Base-by-base conservation (phyloP, 2,113 vertebrate genomes). In the Varanus salvator region DNA sequence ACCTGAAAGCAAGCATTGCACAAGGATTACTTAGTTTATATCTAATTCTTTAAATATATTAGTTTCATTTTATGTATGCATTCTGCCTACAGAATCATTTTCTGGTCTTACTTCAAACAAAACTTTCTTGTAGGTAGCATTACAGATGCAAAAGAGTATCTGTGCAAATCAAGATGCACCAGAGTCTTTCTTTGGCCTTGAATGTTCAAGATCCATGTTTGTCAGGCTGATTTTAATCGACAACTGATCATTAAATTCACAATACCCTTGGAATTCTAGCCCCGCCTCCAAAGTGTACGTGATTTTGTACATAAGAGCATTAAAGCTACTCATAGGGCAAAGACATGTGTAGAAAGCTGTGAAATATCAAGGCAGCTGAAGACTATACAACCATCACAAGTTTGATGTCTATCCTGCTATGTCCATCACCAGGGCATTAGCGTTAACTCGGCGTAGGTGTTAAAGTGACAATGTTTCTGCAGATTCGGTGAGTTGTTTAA, bases 1-100 rank as follows among this genome's bases (percentile, higher is more conserved):
- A 96, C 99, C 99, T 99, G 89, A 12, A 94, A 94, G 52, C 9
- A 94, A 87, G 85, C 25, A 95, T 89, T 76, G 50, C 29, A 52
- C 11, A 27, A 2, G 6, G 66, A 76, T 3, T 74, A 68, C 21
- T 68, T 78, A 14, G 76, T 94, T 64, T 89, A 94, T 12, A 48
- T 52, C 0, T 1, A 74, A 3, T 23, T 29, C 44, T 50, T 75
- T 4, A 68, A 9, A 86, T 74, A 34, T 72, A 25, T 0, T 8
- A 90, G 48, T 38, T 57, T 9, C 0, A 69, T 90, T 82, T 72
- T 6, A 87, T 34, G 9, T 68, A 75, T 74, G 21, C 21, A 66
- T 0, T 76, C 17, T n/a, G 83, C 5, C 19, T 17, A 50, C 19
- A 85, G 4, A 34, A 48, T 12, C n/a, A 52, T 29, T 85, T 72